Evolutionary conservation across 2,113 vertebrate genomes (phyloP).

Genomic region (Laterallus jamaicensis): DNA sequence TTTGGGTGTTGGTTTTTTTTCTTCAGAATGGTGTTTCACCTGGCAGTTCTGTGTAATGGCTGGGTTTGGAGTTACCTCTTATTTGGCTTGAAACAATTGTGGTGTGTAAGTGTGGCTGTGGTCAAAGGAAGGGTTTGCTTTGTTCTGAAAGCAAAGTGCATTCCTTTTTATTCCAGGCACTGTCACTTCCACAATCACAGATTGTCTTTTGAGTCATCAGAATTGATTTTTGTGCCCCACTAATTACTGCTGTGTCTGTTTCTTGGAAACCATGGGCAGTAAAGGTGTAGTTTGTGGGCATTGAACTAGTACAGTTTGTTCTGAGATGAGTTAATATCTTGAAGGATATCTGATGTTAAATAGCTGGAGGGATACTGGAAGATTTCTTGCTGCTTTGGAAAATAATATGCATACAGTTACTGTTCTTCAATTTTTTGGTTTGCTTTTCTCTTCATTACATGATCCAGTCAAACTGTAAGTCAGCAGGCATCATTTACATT

Average conservation of each 20-base stretch:
- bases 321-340: neutral
- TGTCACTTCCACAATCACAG: neutral
- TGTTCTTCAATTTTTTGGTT: neutral
- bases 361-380: neutral
- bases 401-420: neutral
- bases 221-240: conserved; percentile 15
- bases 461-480: neutral
- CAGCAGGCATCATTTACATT: neutral
- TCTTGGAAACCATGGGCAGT: neutral
- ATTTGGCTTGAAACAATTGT: fast-evolving
- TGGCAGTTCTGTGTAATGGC: neutral
- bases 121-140: neutral
- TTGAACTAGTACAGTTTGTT: neutral
- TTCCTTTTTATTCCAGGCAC: neutral
- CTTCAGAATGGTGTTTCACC: neutral
- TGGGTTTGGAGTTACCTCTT: neutral
- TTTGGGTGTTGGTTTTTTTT: neutral
- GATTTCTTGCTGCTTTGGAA: neutral
- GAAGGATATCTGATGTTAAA: neutral
- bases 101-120: fast-evolving
- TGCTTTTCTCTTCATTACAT: neutral
- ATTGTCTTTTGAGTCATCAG: conserved; percentile 14
- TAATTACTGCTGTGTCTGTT: conserved; percentile 3
- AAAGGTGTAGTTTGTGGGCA: neutral
- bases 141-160: neutral